Conservation (phyloP, 2,888 invertebrate species). For the Atrina japonica region DNA sequence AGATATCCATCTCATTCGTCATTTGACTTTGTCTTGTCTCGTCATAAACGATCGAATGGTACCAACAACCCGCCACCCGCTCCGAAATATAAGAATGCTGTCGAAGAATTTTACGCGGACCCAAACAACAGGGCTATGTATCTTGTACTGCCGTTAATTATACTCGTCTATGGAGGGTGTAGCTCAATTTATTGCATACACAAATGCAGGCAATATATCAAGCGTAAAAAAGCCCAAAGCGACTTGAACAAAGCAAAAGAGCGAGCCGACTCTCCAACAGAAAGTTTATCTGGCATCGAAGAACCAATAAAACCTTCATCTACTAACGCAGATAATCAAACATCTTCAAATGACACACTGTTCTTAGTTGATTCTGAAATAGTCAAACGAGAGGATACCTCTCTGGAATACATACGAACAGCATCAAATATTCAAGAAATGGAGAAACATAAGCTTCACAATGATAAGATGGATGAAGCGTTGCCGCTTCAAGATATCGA, state of each 20-base stretch:
- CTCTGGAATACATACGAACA: neutral
- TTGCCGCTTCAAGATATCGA: conserved; percentile 34
- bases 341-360: neutral
- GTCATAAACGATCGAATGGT: conserved; percentile 8
- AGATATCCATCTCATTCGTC: no score
- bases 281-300: neutral
- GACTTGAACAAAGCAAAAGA: conserved; percentile 4
- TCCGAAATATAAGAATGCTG: conserved; percentile 15
- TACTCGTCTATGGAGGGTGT: conserved; percentile 65
- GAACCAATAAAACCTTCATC: no score
- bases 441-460: no score
- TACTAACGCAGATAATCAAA: neutral
- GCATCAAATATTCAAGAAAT: no score
- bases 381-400: no score
- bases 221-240: conserved; percentile 26
- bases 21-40: no score
- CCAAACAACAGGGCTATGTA: conserved; percentile 68
- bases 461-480: conserved; percentile 17
- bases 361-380: neutral
- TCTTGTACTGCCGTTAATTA: conserved; percentile 61
- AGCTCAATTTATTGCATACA: conserved; percentile 62
- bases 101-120: conserved; percentile 60
- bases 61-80: neutral
- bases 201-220: conserved; percentile 55
- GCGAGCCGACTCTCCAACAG: conserved; percentile 8